Evolutionary conservation across 35 echinoderm and acorn worm species (phyloP), one percentile per base, ranked within the genome.

Genomic region (Ophiothrix spiculata): DNA sequence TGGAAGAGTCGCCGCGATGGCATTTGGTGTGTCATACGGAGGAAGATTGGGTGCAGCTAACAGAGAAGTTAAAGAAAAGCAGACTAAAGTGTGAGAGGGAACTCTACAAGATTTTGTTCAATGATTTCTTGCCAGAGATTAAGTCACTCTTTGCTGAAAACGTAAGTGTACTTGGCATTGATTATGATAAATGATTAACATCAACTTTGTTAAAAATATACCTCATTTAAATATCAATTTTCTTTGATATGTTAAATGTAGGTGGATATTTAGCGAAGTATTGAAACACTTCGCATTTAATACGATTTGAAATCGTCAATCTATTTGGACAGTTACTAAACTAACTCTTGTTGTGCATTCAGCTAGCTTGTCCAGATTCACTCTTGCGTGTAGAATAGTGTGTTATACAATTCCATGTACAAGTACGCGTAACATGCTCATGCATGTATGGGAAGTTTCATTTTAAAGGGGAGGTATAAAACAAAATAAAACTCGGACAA

Each of bases 51-150:
- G 69, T 94, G 16, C 14, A 17, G 0, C 75, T 99, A 32, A 83
- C 96, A 0, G 89, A 94, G 17, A 89, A 80, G 37, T 94, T 99
- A 86, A 94, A 92, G 83, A 89, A 90, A 40, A 90, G 74, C 8
- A 94, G 87, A 78, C 33, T 77, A 16, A 91, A 88, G 40, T 88
- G 86, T 81, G 96, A 99, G 75, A 91, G 77, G 45, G 96, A 88
- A 91, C 75, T 99, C 15, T 91, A 91, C 46, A 84, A 87, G 54
- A 83, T 90, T 23, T 83, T 99, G 25, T 63, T 79, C 10, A 88
- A 99, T 54, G 92, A 99, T 54, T 99, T 99, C 74, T 56, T 94
- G 16, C 83, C 91, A 21, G 96, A 91, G 33, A 99, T 99, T 75
- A 85, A 91, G 33, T 78, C 85, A 13, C 56, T 95, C 34, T 95